Percentiles rank a stretch among this genome's conserved stretches.
phyloP scores from a whole-genome alignment of 2,113 vertebrate species.

The Saguinus midas region DNA sequence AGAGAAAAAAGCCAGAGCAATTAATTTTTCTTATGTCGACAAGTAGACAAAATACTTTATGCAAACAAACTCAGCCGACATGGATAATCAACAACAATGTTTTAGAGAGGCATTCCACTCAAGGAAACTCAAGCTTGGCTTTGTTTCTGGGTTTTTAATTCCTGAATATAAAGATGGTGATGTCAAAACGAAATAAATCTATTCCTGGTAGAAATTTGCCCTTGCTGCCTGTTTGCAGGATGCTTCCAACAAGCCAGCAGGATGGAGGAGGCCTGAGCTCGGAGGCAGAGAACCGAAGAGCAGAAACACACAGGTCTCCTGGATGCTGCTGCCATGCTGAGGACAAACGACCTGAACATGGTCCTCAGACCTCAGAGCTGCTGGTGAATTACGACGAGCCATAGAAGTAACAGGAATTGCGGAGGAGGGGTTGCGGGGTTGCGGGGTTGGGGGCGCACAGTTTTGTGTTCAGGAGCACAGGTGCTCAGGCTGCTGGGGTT shows the following conservation, averaged over 20 bases:
- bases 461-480: not conserved
- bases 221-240: not conserved
- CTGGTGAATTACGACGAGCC: not conserved
- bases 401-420: not conserved
- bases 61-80: conserved; percentile 1
- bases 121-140: not conserved
- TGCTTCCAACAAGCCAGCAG: not conserved
- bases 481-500: not conserved
- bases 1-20: conserved; percentile 31
- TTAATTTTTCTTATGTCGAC: conserved; percentile 60
- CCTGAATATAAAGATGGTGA: not conserved
- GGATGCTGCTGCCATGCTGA: not conserved
- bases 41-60: conserved; percentile 43
- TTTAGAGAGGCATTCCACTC: not conserved
- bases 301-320: not conserved
- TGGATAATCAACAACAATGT: conserved; percentile 28
- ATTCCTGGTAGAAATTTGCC: not conserved
- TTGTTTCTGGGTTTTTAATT: conserved; percentile 11
- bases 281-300: not conserved
- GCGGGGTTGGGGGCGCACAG: accelerated
- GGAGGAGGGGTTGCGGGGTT: too few species aligned
- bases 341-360: not conserved
- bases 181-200: not conserved
- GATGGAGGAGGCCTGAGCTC: not conserved
- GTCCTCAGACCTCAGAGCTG: not conserved